Percentiles rank a stretch among this genome's conserved stretches.
Conservation (phyloP, 2,888 invertebrate species). For the Agapostemon virescens region DNA sequence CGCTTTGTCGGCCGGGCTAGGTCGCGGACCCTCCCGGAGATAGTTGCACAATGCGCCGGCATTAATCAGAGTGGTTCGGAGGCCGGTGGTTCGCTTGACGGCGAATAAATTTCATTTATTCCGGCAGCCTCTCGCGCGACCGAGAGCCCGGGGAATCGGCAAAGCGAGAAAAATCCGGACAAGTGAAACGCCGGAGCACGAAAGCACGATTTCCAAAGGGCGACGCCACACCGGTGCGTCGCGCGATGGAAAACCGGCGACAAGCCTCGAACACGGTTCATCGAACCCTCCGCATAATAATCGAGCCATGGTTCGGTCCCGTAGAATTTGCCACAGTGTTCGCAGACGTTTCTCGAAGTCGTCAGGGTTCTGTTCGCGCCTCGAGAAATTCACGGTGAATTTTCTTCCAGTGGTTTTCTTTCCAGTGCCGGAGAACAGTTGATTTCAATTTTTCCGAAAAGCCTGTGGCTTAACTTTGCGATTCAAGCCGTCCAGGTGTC, state of each 20-base stretch:
- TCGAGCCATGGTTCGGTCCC: neutral
- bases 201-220: neutral
- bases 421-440: neutral
- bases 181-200: neutral
- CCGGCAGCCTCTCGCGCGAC: neutral
- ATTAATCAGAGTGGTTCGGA: conserved; percentile 44
- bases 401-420: too few relatives aligned
- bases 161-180: neutral
- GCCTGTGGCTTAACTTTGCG: neutral
- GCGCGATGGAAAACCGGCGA: neutral
- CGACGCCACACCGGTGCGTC: neutral
- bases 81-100: conserved; percentile 8
- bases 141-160: neutral
- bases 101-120: conserved; percentile 54
- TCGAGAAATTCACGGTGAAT: neutral
- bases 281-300: neutral
- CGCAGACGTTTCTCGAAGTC: neutral
- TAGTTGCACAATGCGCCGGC: conserved; percentile 26
- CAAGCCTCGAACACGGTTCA: neutral
- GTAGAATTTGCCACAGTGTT: neutral
- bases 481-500: too few relatives aligned
- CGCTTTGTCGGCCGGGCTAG: conserved; percentile 17
- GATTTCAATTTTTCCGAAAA: neutral
- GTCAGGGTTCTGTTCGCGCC: neutral
- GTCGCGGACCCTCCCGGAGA: conserved; percentile 25